Evolutionary conservation across 2,888 invertebrate genomes (phyloP).

Genomic region (Loripinus fragilis): DNA sequence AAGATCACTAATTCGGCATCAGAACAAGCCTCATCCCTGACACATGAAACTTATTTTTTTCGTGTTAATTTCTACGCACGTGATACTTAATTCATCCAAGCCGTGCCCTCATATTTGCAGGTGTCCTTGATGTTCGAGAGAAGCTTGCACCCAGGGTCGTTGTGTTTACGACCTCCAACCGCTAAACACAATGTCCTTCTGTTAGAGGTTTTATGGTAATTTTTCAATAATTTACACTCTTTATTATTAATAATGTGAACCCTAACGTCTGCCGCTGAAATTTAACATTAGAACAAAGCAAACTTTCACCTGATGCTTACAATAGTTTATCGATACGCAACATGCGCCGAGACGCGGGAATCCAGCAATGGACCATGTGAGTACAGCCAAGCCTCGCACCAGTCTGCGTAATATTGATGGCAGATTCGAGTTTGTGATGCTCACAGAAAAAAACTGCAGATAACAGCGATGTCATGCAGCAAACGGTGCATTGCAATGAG

Average conservation of each 20-base stretch:
- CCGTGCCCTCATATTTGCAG: not conserved
- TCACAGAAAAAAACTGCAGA: no score
- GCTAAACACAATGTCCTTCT: not conserved
- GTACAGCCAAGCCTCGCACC: no score
- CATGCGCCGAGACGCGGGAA: no score
- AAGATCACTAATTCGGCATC: slow-evolving; percentile 4
- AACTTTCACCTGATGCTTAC: not conserved
- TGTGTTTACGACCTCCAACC: not conserved
- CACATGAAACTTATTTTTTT: not conserved
- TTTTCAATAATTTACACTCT: slow-evolving; percentile 5
- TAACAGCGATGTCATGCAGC: no score
- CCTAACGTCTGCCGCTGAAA: not conserved
- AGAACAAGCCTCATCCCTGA: not conserved
- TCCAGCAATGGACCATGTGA: no score
- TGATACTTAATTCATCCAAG: not conserved
- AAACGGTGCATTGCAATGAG: no score
- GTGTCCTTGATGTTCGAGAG: not conserved
- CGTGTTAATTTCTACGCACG: not conserved
- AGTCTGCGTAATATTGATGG: no score
- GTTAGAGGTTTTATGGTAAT: slow-evolving; percentile 1
- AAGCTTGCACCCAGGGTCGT: not conserved
- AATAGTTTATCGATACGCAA: slow-evolving; percentile 1
- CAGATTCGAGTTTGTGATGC: no score
- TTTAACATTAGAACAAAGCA: not conserved
- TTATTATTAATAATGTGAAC: slow-evolving; percentile 10